Percentiles rank a stretch among this genome's conserved stretches.
Evolutionary conservation across 92 coral and sea anemone genomes (phyloP).

Genomic region (Paragorgia papillata): DNA sequence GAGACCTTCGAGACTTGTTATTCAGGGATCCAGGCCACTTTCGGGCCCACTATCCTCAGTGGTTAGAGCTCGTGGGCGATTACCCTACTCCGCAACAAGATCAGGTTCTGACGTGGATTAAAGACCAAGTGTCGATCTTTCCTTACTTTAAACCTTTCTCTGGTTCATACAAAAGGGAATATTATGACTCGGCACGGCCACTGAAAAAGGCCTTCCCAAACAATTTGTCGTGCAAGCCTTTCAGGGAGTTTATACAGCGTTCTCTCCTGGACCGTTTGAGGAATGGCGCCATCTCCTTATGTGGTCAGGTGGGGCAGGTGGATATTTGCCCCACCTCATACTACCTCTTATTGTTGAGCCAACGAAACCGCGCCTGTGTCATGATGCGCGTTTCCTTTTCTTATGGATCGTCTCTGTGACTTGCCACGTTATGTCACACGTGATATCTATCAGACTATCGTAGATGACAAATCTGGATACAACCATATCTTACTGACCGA

Average conservation of each 20-base stretch:
- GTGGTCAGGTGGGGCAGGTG: constrained; percentile 26
- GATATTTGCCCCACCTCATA: background rate
- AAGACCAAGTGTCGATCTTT: background rate
- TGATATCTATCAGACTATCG: constrained; percentile 37
- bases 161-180: background rate
- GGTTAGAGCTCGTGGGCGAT: no score
- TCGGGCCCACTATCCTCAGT: no score
- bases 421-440: constrained; percentile 43
- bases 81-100: no score
- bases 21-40: no score
- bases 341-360: constrained; percentile 42
- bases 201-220: no score
- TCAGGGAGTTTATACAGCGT: no score
- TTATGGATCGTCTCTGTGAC: constrained; percentile 39
- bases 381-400: constrained; percentile 50
- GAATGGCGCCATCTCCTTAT: constrained; percentile 13
- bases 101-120: background rate
- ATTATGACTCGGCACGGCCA: no score
- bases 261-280: no score
- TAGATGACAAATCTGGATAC: constrained; percentile 52
- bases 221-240: no score
- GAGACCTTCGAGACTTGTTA: no score
- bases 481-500: constrained; percentile 47
- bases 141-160: background rate
- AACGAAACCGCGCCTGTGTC: constrained; percentile 45